Conservation (phyloP, 1,140 invertebrate genomes). For the Lerema accius region DNA sequence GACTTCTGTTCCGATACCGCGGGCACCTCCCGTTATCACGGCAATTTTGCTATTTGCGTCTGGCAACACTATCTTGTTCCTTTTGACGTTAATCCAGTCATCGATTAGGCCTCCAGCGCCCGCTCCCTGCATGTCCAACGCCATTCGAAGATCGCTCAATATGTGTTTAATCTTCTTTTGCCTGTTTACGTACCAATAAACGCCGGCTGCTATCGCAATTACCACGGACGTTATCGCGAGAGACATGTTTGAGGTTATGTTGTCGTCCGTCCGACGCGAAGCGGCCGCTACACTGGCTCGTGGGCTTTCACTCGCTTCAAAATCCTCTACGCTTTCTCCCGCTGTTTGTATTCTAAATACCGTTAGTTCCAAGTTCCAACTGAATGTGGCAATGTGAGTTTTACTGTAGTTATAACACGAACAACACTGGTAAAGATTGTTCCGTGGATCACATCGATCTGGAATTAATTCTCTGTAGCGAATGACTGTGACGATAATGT, state of each 20-base stretch:
- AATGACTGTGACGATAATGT: neutral
- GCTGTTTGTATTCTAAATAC: constrained; percentile 63
- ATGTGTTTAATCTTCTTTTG: constrained; percentile 70
- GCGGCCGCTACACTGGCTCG: constrained; percentile 56
- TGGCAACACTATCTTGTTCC: constrained; percentile 74
- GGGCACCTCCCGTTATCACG: constrained; percentile 93
- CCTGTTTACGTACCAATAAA: constrained; percentile 73
- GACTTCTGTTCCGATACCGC: constrained; percentile 93
- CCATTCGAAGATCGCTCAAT: constrained; percentile 64
- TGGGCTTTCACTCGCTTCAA: constrained; percentile 70
- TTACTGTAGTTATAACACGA: constrained; percentile 44
- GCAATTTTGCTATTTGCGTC: constrained; percentile 86
- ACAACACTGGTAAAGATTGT: too few relatives aligned
- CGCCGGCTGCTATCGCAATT: constrained; percentile 46
- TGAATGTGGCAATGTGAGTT: constrained; percentile 35
- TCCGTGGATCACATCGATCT: constrained; percentile 16
- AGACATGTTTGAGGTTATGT: constrained; percentile 72
- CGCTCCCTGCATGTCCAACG: constrained; percentile 70
- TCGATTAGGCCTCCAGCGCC: constrained; percentile 73
- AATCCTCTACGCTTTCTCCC: constrained; percentile 76
- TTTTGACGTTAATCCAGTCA: constrained; percentile 67
- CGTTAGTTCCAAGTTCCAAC: constrained; percentile 70
- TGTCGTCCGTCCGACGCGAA: constrained; percentile 54
- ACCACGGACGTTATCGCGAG: constrained; percentile 55
- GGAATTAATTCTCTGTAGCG: neutral